A percentile compares a stretch with the other conserved stretches of the same genome.
Conservation (phyloP, 2,797 vertebrate species). For the Sebastes glaucus region DNA sequence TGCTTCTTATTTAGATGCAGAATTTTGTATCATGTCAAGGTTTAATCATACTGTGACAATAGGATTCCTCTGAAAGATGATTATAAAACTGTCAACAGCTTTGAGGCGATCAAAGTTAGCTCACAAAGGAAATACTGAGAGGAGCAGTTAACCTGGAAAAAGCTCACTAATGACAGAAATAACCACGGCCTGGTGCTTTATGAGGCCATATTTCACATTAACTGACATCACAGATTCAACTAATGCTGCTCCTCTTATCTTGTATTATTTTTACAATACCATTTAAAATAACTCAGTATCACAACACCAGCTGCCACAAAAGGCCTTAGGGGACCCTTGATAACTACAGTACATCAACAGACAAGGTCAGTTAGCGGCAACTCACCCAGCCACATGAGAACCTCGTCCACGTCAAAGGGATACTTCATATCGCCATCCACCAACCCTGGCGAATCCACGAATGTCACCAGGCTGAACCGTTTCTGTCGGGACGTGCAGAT, state of each 20-base stretch:
- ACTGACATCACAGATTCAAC: not conserved
- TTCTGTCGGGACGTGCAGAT: conserved; percentile 90
- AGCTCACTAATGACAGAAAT: not conserved
- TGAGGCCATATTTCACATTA: not conserved
- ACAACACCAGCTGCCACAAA: not conserved
- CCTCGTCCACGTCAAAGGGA: conserved; percentile 89
- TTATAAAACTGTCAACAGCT: not conserved
- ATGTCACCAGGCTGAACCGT: conserved; percentile 88
- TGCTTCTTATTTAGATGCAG: not conserved
- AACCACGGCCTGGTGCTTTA: not conserved
- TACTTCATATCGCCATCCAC: conserved; percentile 93
- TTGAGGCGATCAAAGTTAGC: not conserved
- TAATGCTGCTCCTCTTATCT: not conserved
- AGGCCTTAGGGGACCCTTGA: not conserved
- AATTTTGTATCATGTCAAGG: not conserved
- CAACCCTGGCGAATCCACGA: conserved; percentile 87
- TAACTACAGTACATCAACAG: not conserved
- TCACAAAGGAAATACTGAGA: not conserved
- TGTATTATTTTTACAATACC: not conserved
- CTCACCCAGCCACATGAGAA: conserved; percentile 87
- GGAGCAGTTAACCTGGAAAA: not conserved
- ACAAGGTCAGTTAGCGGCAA: not conserved
- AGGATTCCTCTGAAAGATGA: not conserved
- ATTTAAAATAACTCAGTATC: not conserved
- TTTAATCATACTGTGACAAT: not conserved